Percentiles rank a stretch among this genome's conserved stretches.
These are phyloP conservation scores for Sesia bembeciformis DNA, from an alignment of 2,888 invertebrate genomes.

Conservation along the genomic window DNA sequence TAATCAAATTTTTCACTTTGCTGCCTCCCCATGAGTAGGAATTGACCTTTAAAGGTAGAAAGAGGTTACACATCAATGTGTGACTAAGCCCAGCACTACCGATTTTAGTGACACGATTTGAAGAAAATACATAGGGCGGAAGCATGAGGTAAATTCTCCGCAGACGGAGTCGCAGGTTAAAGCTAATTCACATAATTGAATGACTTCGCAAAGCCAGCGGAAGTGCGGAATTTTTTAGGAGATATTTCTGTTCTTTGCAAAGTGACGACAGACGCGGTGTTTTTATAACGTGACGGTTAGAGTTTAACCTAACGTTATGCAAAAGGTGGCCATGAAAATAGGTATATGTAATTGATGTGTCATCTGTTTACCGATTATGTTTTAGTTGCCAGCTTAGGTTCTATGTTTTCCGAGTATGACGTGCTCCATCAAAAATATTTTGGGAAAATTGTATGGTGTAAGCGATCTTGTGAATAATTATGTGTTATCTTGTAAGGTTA, in stretches of 20 bases:
- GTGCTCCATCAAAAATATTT: slow-evolving; percentile 15
- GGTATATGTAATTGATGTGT: not conserved
- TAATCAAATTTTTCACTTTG: too few species aligned
- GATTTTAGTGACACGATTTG: too few species aligned
- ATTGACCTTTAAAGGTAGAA: too few species aligned
- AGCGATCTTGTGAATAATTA: slow-evolving; percentile 5
- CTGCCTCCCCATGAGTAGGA: too few species aligned
- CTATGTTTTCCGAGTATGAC: slow-evolving; percentile 2
- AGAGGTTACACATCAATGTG: too few species aligned
- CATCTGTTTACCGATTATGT: not conserved
- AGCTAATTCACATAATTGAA: not conserved
- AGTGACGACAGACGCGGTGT: slow-evolving; percentile 18
- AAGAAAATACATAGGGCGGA: too few species aligned
- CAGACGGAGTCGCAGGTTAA: too few species aligned
- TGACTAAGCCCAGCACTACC: too few species aligned
- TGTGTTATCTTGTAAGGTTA: too few species aligned
- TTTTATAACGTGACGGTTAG: slow-evolving; percentile 25
- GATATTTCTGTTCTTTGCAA: slow-evolving; percentile 25
- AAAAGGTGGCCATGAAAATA: slow-evolving; percentile 28
- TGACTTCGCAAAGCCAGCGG: slow-evolving; percentile 13
- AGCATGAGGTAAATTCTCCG: too few species aligned
- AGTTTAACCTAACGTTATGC: slow-evolving; percentile 22
- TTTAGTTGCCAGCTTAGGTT: not conserved
- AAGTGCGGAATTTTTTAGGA: slow-evolving; percentile 37
- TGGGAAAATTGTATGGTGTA: slow-evolving; percentile 14